phyloP scores from a whole-genome alignment of 2,113 vertebrate species.

The Thinocorus orbignyianus region DNA sequence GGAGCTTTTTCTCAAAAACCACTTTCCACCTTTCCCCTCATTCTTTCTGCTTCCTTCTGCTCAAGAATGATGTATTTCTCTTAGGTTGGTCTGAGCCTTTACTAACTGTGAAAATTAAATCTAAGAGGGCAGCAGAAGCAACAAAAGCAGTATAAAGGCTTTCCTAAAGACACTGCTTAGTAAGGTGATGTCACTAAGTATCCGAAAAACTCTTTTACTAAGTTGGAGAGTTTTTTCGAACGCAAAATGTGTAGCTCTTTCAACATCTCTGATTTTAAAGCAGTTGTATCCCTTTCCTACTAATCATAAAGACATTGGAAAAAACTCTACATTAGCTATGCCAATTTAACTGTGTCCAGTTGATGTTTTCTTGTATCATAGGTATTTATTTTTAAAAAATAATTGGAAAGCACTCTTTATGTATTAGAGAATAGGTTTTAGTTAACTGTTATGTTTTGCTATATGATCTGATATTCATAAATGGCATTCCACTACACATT shows the following conservation, averaged over 20 bases:
- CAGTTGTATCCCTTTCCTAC: background rate
- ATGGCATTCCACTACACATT: background rate
- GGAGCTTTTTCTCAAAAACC: background rate
- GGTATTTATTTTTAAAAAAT: background rate
- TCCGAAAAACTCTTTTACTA: background rate
- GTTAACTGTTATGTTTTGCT: background rate
- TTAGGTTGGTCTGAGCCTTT: background rate
- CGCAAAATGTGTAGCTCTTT: background rate
- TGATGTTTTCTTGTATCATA: background rate
- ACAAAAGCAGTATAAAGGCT: background rate
- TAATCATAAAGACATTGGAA: background rate
- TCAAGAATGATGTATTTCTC: background rate
- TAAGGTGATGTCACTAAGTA: rapidly evolving
- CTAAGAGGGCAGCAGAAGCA: background rate
- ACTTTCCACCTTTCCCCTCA: background rate
- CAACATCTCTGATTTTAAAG: background rate
- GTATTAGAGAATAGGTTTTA: background rate
- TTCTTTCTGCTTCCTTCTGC: background rate
- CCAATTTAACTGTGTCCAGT: background rate
- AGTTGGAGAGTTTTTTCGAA: background rate
- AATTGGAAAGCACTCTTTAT: background rate
- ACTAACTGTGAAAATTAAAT: background rate
- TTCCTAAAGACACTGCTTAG: background rate
- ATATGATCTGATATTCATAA: background rate
- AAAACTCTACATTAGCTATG: background rate